These are phyloP conservation scores for Lithophane semibrunnea DNA, from an alignment of 2,888 invertebrate species.

Conservation along the genomic window DNA sequence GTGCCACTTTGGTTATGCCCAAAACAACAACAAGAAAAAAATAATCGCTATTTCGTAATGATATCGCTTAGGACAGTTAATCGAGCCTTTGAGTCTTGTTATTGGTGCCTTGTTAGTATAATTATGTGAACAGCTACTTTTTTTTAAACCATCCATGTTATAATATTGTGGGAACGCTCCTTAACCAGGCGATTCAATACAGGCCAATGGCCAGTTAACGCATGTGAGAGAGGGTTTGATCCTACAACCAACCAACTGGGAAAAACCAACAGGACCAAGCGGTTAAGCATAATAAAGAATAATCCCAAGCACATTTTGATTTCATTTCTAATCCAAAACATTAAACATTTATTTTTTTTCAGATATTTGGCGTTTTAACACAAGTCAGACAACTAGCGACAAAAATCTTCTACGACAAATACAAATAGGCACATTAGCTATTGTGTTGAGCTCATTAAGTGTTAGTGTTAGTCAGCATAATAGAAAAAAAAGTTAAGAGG, in stretches of 20 bases:
- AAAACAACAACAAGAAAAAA: neutral
- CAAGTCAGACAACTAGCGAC: conserved; percentile 11
- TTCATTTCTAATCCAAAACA: neutral
- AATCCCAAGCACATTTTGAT: neutral
- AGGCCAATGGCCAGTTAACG: neutral
- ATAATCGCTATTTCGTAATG: neutral
- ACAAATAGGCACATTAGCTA: neutral
- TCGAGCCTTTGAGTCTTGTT: neutral
- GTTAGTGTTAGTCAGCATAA: neutral
- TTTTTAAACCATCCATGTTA: neutral
- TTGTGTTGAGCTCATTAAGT: neutral
- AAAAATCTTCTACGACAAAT: neutral
- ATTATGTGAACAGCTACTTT: neutral
- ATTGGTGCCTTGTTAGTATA: too few species aligned
- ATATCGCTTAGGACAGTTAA: neutral
- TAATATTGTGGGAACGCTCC: neutral
- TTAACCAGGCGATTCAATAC: neutral
- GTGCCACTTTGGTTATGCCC: neutral
- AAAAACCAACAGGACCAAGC: conserved; percentile 17
- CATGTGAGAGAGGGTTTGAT: neutral
- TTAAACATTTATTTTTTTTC: neutral
- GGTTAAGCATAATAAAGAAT: neutral
- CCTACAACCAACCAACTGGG: conserved; percentile 9
- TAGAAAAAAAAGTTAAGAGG: conserved; percentile 1
- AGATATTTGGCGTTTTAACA: neutral